These are phyloP conservation scores for Silurus lanzhouensis DNA, from an alignment of 2,797 vertebrate genomes.

Conservation along the genomic window DNA sequence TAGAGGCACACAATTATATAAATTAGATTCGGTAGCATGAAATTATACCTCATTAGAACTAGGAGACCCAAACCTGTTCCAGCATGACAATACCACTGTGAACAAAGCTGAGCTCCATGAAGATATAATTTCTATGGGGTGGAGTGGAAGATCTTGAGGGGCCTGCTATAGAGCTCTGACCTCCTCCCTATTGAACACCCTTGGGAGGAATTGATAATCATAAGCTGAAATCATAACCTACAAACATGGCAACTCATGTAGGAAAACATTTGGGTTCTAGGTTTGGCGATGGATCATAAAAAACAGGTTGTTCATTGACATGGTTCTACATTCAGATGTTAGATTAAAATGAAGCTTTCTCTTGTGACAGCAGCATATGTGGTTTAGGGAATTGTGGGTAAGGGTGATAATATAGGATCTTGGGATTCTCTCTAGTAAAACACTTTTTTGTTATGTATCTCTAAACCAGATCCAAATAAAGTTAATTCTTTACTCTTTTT, in stretches of 20 bases:
- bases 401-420: background rate
- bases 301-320: background rate
- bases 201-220: no score
- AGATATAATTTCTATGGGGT: no score
- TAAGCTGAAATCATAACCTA: no score
- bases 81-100: no score
- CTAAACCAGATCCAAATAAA: background rate
- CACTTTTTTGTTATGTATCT: background rate
- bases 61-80: no score
- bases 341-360: background rate
- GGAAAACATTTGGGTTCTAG: background rate
- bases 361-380: background rate
- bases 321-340: background rate
- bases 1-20: no score
- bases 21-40: no score
- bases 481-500: background rate
- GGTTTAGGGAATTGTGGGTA: background rate
- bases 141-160: no score
- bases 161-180: no score
- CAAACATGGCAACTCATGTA: background rate
- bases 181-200: no score
- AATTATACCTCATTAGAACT: no score
- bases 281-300: background rate
- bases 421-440: background rate
- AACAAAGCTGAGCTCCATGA: no score